A percentile compares a stretch with the other conserved stretches of the same genome.
Evolutionary conservation across 1,140 invertebrate species (phyloP).

Genomic region (Trichonephila clavata): DNA sequence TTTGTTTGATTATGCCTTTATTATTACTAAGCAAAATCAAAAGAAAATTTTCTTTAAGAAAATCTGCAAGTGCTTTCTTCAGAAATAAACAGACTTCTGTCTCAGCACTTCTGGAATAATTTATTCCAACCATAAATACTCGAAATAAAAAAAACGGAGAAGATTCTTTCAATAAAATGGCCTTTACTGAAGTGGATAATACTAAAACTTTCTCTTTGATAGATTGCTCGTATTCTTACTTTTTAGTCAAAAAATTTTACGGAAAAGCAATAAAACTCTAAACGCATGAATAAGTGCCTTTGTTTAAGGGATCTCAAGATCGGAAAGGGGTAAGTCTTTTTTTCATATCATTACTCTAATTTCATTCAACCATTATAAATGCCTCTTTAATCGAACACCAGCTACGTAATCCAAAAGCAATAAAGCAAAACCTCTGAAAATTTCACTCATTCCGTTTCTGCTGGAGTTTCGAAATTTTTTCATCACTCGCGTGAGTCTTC

Average conservation of each 20-base stretch:
- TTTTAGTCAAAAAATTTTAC: neutral
- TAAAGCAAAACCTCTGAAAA: neutral
- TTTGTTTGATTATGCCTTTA: too few relatives aligned
- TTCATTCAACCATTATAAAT: slow-evolving; percentile 51
- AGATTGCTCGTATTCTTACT: neutral
- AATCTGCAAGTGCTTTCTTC: neutral
- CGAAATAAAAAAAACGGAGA: neutral
- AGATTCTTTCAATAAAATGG: neutral
- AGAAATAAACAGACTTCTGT: neutral
- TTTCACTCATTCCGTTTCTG: slow-evolving; percentile 1
- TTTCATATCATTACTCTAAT: slow-evolving; percentile 35
- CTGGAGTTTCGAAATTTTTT: slow-evolving; percentile 13
- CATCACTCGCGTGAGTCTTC: neutral
- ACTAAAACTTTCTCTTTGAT: neutral
- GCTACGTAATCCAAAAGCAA: neutral
- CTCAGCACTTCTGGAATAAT: neutral
- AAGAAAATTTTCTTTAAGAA: too few relatives aligned
- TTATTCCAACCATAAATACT: neutral
- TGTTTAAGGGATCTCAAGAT: neutral
- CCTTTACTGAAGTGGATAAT: neutral
- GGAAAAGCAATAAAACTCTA: neutral
- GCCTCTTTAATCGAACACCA: neutral
- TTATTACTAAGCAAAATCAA: too few relatives aligned
- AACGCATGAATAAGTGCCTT: neutral
- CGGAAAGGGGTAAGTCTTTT: slow-evolving; percentile 15